These are phyloP conservation scores for Drosophila neoperkinsi DNA, from an alignment of 2,888 invertebrate genomes.

Conservation along the genomic window DNA sequence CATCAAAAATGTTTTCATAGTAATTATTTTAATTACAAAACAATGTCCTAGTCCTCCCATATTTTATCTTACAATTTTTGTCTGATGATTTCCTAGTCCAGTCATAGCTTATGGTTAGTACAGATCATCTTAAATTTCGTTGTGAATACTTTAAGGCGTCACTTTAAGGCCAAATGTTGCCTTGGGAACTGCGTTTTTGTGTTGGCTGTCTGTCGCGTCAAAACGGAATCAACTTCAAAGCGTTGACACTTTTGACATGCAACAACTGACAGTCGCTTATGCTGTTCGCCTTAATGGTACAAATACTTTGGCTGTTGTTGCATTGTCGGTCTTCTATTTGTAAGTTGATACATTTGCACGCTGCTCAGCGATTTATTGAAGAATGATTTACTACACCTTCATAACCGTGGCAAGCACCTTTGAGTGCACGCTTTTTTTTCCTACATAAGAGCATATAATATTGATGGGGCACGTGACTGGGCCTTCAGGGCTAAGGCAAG, in stretches of 20 bases:
- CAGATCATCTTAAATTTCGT: slow-evolving; percentile 6
- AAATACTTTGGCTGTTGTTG: slow-evolving; percentile 1
- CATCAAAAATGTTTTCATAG: not conserved
- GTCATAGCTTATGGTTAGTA: not conserved
- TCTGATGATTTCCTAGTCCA: not conserved
- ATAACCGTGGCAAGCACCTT: slow-evolving; percentile 14
- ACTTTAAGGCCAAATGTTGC: slow-evolving; percentile 25
- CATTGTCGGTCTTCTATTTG: slow-evolving; percentile 52
- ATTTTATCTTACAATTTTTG: not conserved
- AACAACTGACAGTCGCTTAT: slow-evolving; percentile 67
- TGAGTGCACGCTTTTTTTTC: not conserved
- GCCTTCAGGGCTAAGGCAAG: not conserved
- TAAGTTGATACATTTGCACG: slow-evolving; percentile 1
- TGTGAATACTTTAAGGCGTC: slow-evolving; percentile 47
- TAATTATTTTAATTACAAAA: not conserved
- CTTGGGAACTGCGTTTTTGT: slow-evolving; percentile 26
- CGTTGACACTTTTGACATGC: slow-evolving; percentile 57
- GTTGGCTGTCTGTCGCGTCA: slow-evolving; percentile 49
- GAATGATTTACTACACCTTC: slow-evolving; percentile 58
- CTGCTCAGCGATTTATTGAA: slow-evolving; percentile 12
- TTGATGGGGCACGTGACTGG: slow-evolving; percentile 67
- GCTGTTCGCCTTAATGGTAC: slow-evolving; percentile 7
- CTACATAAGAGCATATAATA: slow-evolving; percentile 57
- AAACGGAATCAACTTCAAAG: slow-evolving; percentile 62
- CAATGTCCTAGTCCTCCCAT: not conserved